phyloP scores from a whole-genome alignment of 2,113 vertebrate species.

The Epinephelus fuscoguttatus region DNA sequence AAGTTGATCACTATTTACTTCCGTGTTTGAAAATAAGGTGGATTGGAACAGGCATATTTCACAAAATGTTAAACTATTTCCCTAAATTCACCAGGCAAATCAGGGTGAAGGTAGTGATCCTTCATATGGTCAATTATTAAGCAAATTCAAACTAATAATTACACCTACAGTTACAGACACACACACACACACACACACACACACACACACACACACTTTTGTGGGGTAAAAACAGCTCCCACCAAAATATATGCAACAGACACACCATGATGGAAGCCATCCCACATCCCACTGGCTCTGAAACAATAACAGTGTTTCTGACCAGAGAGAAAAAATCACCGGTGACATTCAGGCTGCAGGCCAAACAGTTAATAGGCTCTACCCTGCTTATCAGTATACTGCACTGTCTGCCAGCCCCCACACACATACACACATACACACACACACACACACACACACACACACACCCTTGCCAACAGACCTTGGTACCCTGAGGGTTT shows the following conservation, averaged over 20 bases:
- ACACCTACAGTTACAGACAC: background rate
- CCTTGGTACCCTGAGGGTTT: background rate
- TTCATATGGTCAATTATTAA: background rate
- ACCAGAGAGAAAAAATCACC: conserved; percentile 42
- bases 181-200: background rate
- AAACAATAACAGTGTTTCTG: conserved; percentile 44
- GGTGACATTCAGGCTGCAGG: conserved; percentile 56
- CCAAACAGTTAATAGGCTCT: conserved; percentile 65
- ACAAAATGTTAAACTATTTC: background rate
- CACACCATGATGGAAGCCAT: conserved; percentile 28
- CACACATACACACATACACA: conserved; percentile 4
- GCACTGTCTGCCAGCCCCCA: conserved; percentile 43
- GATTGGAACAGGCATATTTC: background rate
- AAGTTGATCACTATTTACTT: too few species aligned
- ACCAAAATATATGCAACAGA: conserved; percentile 14
- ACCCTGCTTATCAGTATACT: conserved; percentile 64
- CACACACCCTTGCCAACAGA: background rate
- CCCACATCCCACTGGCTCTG: conserved; percentile 19
- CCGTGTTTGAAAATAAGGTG: too few species aligned
- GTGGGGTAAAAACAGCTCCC: background rate
- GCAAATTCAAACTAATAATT: background rate
- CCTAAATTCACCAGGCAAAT: background rate
- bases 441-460: conserved; percentile 14
- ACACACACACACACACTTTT: background rate
- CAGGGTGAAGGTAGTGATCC: background rate